A percentile compares a stretch with the other conserved stretches of the same genome.
phyloP scores from a whole-genome alignment of 1,140 invertebrate species.

The Palaemon carinicauda region DNA sequence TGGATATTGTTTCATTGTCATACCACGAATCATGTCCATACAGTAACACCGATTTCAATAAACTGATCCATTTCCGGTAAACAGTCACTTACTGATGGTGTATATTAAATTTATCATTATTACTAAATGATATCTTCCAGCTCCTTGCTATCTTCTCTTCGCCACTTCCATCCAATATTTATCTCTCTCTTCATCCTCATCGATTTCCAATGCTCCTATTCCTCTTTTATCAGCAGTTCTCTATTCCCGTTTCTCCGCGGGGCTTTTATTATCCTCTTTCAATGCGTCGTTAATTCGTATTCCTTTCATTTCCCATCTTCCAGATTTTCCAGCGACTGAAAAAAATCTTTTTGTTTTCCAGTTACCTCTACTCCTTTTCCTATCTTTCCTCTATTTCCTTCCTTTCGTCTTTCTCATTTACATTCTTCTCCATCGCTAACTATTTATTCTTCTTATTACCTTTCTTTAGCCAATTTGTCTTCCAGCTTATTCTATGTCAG shows the following conservation, averaged over 20 bases:
- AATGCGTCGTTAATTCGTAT: background rate
- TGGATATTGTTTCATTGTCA: no score
- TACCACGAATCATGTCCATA: no score
- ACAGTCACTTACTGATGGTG: no score
- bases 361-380: background rate
- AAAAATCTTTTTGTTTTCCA: no score
- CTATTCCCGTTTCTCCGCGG: no score
- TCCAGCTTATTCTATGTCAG: no score
- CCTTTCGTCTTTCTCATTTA: background rate
- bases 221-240: background rate
- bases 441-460: no score
- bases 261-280: background rate
- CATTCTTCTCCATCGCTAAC: no score
- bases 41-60: no score
- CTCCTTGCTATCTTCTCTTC: background rate
- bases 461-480: background rate
- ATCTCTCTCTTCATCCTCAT: background rate
- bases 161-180: background rate
- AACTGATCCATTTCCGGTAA: no score
- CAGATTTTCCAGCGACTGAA: background rate
- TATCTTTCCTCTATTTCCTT: background rate
- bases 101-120: no score
- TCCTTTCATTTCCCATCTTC: background rate
- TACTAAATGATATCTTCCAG: background rate
- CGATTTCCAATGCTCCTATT: background rate